These are phyloP conservation scores for Darevskia nairensis DNA, from an alignment of 2,797 vertebrate species.

Conservation along the genomic window DNA sequence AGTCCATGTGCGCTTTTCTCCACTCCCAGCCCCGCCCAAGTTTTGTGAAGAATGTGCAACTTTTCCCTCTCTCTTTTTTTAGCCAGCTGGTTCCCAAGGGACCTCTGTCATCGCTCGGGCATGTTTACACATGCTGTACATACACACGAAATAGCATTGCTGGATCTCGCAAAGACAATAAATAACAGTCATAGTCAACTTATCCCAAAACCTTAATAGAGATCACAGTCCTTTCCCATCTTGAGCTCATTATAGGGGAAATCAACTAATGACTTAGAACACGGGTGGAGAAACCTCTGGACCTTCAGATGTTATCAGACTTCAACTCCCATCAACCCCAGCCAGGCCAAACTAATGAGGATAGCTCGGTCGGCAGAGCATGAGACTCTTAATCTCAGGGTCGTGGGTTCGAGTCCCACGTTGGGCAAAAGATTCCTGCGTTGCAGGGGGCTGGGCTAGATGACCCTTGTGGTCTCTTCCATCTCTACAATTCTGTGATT, in stretches of 20 bases:
- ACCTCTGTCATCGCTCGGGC: slow-evolving; percentile 55
- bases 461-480: too few relatives aligned
- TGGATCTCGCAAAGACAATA: not conserved
- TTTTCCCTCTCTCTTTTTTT: slow-evolving; percentile 46
- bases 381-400: too few relatives aligned
- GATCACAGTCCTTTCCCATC: not conserved
- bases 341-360: too few relatives aligned
- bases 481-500: too few relatives aligned
- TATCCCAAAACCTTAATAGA: not conserved
- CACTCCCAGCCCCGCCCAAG: not conserved
- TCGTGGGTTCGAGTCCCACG: too few relatives aligned
- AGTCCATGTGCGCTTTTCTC: not conserved
- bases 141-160: slow-evolving; percentile 31
- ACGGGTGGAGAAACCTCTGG: too few relatives aligned
- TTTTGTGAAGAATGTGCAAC: slow-evolving; percentile 24
- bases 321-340: too few relatives aligned
- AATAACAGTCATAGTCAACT: not conserved
- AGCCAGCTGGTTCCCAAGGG: slow-evolving; percentile 54
- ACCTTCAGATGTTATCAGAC: too few relatives aligned
- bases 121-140: slow-evolving; percentile 32
- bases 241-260: not conserved
- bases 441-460: too few relatives aligned
- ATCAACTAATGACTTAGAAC: not conserved
- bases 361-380: too few relatives aligned
- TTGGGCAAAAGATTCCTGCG: too few relatives aligned